Percentiles rank a stretch among this genome's conserved stretches.
phyloP scores from a whole-genome alignment of 1,140 invertebrate species.

The Hyposmocoma kahamanoa region DNA sequence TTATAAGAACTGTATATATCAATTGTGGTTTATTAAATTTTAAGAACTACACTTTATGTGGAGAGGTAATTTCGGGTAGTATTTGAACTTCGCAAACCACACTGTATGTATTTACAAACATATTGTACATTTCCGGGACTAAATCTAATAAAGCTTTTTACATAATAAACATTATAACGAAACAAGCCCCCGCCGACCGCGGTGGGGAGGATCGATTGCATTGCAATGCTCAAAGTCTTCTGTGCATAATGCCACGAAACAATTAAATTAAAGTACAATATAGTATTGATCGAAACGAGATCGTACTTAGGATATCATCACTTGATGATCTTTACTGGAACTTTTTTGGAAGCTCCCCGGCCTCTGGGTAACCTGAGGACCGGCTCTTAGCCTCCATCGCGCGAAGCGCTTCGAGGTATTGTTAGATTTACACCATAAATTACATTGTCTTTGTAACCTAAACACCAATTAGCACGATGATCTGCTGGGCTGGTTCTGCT shows the following conservation, averaged over 20 bases:
- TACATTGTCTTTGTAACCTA: slow-evolving; percentile 48
- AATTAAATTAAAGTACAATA: slow-evolving; percentile 45
- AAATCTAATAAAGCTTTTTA: slow-evolving; percentile 72
- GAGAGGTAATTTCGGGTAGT: slow-evolving; percentile 6
- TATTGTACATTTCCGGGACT: slow-evolving; percentile 50
- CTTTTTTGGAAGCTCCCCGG: slow-evolving; percentile 27
- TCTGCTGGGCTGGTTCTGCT: slow-evolving; percentile 68
- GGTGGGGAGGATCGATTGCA: slow-evolving; percentile 56
- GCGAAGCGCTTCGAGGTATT: slow-evolving; percentile 41
- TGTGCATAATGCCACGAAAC: slow-evolving; percentile 63
- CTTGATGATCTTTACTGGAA: slow-evolving; percentile 60
- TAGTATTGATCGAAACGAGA: slow-evolving; percentile 69
- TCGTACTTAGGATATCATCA: slow-evolving; percentile 69
- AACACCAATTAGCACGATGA: slow-evolving; percentile 51
- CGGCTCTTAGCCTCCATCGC: slow-evolving; percentile 8
- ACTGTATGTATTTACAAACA: slow-evolving; percentile 64
- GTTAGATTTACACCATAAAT: slow-evolving; percentile 53
- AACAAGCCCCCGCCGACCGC: slow-evolving; percentile 36
- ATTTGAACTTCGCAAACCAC: slow-evolving; percentile 35
- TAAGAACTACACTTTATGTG: too few relatives aligned
- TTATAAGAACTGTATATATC: too few relatives aligned
- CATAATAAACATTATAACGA: slow-evolving; percentile 59
- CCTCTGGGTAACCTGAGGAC: slow-evolving; percentile 10
- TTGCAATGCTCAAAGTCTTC: slow-evolving; percentile 61
- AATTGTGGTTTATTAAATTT: too few relatives aligned